phyloP scores from a whole-genome alignment of 2,113 vertebrate species.

The Oenanthe melanoleuca region DNA sequence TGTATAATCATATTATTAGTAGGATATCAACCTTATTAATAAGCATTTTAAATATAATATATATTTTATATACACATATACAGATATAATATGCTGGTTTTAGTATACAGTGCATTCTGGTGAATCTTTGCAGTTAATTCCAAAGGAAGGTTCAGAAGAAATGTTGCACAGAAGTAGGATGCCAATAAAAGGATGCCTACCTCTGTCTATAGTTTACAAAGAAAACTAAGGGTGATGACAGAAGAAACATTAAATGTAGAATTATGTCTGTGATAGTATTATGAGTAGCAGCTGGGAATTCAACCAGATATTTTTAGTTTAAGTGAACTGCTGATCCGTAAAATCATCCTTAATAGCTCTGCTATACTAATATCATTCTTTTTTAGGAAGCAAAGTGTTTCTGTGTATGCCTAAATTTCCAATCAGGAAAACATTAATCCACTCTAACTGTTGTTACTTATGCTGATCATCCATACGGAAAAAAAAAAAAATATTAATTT shows the following conservation, averaged over 20 bases:
- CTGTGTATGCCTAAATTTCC: not conserved
- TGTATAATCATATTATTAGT: accelerated
- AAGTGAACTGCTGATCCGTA: not conserved
- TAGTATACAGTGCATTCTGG: not conserved
- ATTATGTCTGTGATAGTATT: not conserved
- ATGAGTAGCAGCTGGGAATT: not conserved
- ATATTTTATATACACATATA: not conserved
- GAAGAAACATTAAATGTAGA: not conserved
- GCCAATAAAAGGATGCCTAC: not conserved
- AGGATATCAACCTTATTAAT: too few species aligned
- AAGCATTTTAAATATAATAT: not conserved
- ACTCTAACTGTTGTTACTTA: not conserved
- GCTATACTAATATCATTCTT: not conserved
- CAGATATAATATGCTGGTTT: not conserved
- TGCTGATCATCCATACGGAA: not conserved
- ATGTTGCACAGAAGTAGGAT: not conserved
- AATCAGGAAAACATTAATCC: not conserved
- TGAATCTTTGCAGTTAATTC: not conserved
- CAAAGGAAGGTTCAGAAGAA: not conserved
- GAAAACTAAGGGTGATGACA: not conserved
- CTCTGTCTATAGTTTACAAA: not conserved
- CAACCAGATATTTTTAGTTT: not conserved
- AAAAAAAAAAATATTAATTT: not conserved
- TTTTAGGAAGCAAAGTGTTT: not conserved
- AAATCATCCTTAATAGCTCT: not conserved